Evolutionary conservation across 2,888 invertebrate genomes (phyloP).

Genomic region (Archaeoteleia sp.): DNA sequence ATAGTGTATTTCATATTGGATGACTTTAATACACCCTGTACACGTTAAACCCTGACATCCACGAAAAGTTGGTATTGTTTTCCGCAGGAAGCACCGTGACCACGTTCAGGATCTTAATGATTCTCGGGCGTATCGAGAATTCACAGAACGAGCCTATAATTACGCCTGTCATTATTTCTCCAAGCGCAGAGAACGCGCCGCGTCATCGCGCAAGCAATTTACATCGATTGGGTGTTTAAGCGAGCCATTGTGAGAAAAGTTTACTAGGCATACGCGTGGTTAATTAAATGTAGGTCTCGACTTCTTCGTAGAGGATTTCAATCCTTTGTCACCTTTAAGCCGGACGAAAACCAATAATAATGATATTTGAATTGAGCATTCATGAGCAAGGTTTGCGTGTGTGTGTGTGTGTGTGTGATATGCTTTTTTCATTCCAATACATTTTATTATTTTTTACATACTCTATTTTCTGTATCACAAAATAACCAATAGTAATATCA

Average conservation of each 20-base stretch:
- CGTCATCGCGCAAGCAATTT: slow-evolving; percentile 70
- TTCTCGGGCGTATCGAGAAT: slow-evolving; percentile 53
- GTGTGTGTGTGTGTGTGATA: no score
- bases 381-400: no score
- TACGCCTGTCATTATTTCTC: slow-evolving; percentile 66
- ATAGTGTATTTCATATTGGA: slow-evolving; percentile 23
- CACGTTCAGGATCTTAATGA: slow-evolving; percentile 58
- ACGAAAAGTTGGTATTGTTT: slow-evolving; percentile 61
- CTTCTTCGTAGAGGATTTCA: slow-evolving; percentile 3
- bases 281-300: slow-evolving; percentile 26
- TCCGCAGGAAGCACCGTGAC: slow-evolving; percentile 49
- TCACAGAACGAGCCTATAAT: slow-evolving; percentile 66
- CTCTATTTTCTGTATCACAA: no score
- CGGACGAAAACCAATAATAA: slow-evolving; percentile 11
- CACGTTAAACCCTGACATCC: slow-evolving; percentile 14
- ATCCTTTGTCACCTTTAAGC: slow-evolving; percentile 16
- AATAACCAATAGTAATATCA: no score
- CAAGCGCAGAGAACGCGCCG: slow-evolving; percentile 58
- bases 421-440: no score
- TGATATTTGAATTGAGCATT: not conserved
- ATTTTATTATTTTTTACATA: no score
- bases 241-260: slow-evolving; percentile 36
- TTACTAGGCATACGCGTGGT: slow-evolving; percentile 14
- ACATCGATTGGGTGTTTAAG: slow-evolving; percentile 62
- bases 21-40: slow-evolving; percentile 5